phyloP scores from a whole-genome alignment of 2,888 invertebrate species.

The Ophion slaviceki region DNA sequence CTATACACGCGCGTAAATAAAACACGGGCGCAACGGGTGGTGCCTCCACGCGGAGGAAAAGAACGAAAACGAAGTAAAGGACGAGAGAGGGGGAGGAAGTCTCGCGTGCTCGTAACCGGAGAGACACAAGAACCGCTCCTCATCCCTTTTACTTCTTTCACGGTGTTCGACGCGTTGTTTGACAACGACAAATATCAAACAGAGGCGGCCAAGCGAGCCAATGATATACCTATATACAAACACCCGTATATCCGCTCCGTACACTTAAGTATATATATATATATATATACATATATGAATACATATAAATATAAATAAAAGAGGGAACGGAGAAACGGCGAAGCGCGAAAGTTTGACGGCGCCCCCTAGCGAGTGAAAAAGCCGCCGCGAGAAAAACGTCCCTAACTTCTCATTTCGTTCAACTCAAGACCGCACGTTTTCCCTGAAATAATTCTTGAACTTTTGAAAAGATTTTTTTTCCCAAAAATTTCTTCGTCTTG shows the following conservation, averaged over 20 bases:
- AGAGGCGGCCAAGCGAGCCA: conserved; percentile 22
- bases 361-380: conserved; percentile 18
- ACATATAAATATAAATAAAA: conserved; percentile 18
- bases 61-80: conserved; percentile 8
- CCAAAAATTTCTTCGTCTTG: not conserved
- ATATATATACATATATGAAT: not conserved
- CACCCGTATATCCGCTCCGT: not conserved
- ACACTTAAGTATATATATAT: not conserved
- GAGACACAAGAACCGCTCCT: conserved; percentile 31
- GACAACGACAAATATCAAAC: conserved; percentile 64
- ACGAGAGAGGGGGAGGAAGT: conserved; percentile 10
- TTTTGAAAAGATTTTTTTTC: conserved; percentile 4
- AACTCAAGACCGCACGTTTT: not conserved
- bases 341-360: conserved; percentile 32
- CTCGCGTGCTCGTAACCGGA: conserved; percentile 54
- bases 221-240: conserved; percentile 12
- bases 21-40: conserved; percentile 34
- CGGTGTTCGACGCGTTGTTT: conserved; percentile 46
- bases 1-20: conserved; percentile 15
- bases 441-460: not conserved
- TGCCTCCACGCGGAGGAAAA: conserved; percentile 9
- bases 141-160: conserved; percentile 35
- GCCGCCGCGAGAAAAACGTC: conserved; percentile 17
- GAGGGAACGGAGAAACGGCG: conserved; percentile 23
- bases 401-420: not conserved